A percentile compares a stretch with the other conserved stretches of the same genome.
phyloP scores from a whole-genome alignment of 2,797 vertebrate genomes.

The Microcaecilia unicolor region DNA sequence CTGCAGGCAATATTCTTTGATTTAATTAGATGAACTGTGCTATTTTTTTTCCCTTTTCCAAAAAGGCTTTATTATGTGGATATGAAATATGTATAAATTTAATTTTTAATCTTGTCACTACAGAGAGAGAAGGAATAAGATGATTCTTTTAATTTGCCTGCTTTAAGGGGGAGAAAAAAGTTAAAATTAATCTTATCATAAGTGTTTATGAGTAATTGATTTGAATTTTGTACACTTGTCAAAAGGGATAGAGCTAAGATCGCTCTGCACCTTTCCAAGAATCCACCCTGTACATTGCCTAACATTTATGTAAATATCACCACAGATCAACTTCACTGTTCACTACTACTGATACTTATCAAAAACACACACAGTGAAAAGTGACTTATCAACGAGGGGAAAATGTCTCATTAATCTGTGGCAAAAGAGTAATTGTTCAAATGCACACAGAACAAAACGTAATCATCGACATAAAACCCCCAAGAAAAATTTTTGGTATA shows the following conservation, averaged over 20 bases:
- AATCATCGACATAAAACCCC: no score
- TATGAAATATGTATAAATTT: conserved; percentile 76
- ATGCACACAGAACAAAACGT: no score
- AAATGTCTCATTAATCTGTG: no score
- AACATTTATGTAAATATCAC: no score
- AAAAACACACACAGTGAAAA: no score
- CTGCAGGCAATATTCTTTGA: conserved; percentile 67
- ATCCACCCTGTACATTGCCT: background rate
- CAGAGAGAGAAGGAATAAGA: conserved; percentile 55
- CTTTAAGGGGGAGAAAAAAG: conserved; percentile 56
- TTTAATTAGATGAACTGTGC: conserved; percentile 68
- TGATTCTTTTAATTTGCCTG: conserved; percentile 65
- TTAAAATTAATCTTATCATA: conserved; percentile 58
- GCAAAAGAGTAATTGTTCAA: no score
- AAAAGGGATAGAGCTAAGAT: conserved; percentile 38
- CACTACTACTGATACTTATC: no score
- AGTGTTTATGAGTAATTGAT: conserved; percentile 64
- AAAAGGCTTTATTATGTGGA: conserved; percentile 71
- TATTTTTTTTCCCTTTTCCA: conserved; percentile 49
- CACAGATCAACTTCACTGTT: no score
- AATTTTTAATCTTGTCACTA: conserved; percentile 74
- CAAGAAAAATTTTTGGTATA: no score
- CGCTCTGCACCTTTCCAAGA: conserved; percentile 6
- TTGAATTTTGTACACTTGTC: conserved; percentile 37
- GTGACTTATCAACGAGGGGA: no score